Percentiles rank a stretch among this genome's conserved stretches.
These are phyloP conservation scores for Pelusios castaneus DNA, from an alignment of 2,113 vertebrate species.

Conservation along the genomic window DNA sequence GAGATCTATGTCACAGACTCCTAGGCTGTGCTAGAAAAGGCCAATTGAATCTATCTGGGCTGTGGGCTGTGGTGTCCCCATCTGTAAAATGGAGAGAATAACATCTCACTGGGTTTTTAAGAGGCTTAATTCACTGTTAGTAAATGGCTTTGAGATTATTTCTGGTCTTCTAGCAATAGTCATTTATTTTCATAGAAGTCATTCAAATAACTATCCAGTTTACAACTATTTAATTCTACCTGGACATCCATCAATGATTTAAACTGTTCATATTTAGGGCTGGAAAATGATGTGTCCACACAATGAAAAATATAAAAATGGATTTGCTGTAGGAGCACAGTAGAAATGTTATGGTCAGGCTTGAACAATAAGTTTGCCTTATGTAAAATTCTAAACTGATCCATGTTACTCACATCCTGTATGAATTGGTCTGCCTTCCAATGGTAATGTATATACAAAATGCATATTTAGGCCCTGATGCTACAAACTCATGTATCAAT, in stretches of 20 bases:
- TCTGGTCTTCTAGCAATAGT: fast-evolving
- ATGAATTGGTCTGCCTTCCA: neutral
- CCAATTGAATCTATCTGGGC: neutral
- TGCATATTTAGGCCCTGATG: neutral
- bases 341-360: neutral
- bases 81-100: neutral
- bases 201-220: neutral
- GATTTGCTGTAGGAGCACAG: neutral
- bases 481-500: neutral
- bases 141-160: neutral
- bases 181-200: neutral
- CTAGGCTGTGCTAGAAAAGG: neutral
- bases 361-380: neutral
- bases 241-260: neutral
- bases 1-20: neutral
- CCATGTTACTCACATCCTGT: neutral
- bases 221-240: neutral
- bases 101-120: neutral
- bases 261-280: neutral
- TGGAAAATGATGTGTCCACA: neutral
- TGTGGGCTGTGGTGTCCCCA: neutral
- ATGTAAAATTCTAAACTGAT: neutral
- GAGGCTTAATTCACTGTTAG: neutral
- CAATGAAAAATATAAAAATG: neutral
- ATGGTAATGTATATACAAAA: neutral